Percentiles rank a stretch among this genome's conserved stretches.
Evolutionary conservation across 1,140 invertebrate species (phyloP).

Genomic region (Panagrolaimus sp.): DNA sequence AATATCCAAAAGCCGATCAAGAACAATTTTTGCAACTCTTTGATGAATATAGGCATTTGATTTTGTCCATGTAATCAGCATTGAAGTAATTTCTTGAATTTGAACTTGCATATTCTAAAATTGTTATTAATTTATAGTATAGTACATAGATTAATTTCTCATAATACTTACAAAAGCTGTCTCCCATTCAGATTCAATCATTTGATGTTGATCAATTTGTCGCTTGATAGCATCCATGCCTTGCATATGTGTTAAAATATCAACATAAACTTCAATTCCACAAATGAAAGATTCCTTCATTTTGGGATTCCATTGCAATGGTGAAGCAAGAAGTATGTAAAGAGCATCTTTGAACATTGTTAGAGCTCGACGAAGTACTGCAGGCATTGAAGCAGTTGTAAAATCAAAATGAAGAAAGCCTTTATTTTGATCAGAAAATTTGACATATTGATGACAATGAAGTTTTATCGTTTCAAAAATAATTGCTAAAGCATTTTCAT

Average conservation of each 20-base stretch:
- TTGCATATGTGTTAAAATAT: constrained; percentile 68
- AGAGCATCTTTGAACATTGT: constrained; percentile 69
- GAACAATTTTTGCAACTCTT: neutral
- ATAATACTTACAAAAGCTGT: constrained; percentile 78
- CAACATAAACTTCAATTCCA: constrained; percentile 74
- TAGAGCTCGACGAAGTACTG: constrained; percentile 72
- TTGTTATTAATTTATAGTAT: too few species aligned
- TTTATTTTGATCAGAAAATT: neutral
- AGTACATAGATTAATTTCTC: too few species aligned
- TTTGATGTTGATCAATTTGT: constrained; percentile 89
- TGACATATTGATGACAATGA: neutral
- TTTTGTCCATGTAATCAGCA: constrained; percentile 82
- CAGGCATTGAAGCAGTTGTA: constrained; percentile 79
- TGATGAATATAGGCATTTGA: constrained; percentile 71
- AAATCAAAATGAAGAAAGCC: constrained; percentile 64
- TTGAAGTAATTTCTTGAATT: constrained; percentile 76
- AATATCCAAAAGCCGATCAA: neutral
- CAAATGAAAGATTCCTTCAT: constrained; percentile 73
- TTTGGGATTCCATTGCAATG: constrained; percentile 35
- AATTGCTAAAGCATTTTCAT: constrained; percentile 45
- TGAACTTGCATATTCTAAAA: constrained; percentile 93
- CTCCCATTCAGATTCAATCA: constrained; percentile 98
- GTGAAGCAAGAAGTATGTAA: neutral
- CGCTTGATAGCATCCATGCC: constrained; percentile 77
- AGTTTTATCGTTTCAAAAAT: constrained; percentile 26